Evolutionary conservation across 2,888 invertebrate genomes (phyloP).

Genomic region (Epicampocera succincta): DNA sequence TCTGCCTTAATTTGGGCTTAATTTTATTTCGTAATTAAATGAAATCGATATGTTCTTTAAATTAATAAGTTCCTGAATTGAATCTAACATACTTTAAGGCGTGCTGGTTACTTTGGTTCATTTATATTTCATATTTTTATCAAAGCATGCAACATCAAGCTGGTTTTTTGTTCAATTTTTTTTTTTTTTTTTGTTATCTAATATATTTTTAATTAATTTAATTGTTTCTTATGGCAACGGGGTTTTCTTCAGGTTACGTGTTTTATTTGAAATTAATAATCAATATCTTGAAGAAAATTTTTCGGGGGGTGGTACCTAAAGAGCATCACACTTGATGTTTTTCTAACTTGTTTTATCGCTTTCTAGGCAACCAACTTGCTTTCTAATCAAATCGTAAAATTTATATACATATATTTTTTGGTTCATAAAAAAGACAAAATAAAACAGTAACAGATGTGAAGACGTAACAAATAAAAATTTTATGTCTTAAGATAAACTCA

Average conservation of each 20-base stretch:
- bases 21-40: too few relatives aligned
- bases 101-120: background rate
- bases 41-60: too few relatives aligned
- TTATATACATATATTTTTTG: background rate
- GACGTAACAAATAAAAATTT: slow-evolving; percentile 37
- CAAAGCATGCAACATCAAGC: slow-evolving; percentile 5
- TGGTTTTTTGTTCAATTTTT: too few relatives aligned
- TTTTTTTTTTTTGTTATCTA: background rate
- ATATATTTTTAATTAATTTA: slow-evolving; percentile 10
- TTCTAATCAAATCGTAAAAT: slow-evolving; percentile 8
- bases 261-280: slow-evolving; percentile 28
- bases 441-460: slow-evolving; percentile 21
- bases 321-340: slow-evolving; percentile 14
- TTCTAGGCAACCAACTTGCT: background rate
- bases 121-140: background rate
- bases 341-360: slow-evolving; percentile 18
- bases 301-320: background rate
- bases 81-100: slow-evolving; percentile 3
- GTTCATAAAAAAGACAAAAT: slow-evolving; percentile 1
- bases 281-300: slow-evolving; percentile 11
- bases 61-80: too few relatives aligned
- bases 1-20: too few relatives aligned
- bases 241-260: background rate
- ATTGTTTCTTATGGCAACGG: background rate
- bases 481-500: slow-evolving; percentile 18